Conservation (phyloP, 2,888 invertebrate genomes). For the Tinea pellionella region DNA sequence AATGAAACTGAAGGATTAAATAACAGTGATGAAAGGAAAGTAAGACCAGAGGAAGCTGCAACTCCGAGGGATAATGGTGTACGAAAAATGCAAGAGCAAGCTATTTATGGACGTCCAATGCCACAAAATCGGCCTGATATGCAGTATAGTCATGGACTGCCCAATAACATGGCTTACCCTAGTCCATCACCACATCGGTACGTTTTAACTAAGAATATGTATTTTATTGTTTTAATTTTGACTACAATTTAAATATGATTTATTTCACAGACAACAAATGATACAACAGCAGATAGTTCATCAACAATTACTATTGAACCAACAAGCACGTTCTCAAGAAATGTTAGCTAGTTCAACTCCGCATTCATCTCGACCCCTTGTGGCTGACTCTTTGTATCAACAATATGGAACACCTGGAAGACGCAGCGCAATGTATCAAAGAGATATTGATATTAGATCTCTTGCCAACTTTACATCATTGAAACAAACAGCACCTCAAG, state of each 20-base stretch:
- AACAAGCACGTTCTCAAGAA: conserved; percentile 69
- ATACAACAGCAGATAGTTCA: conserved; percentile 62
- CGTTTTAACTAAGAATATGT: conserved; percentile 15
- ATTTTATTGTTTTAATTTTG: conserved; percentile 1
- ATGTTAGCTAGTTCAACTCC: conserved; percentile 55
- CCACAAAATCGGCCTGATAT: conserved; percentile 59
- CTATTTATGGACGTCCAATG: conserved; percentile 72
- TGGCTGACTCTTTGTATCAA: conserved; percentile 60
- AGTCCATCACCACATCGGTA: conserved; percentile 62
- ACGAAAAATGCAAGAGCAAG: conserved; percentile 66
- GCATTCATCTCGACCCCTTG: conserved; percentile 32
- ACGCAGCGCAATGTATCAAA: conserved; percentile 54
- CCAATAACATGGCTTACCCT: conserved; percentile 54
- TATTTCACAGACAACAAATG: conserved; percentile 35
- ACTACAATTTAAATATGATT: background rate
- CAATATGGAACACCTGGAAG: conserved; percentile 54
- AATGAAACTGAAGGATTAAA: conserved; percentile 69
- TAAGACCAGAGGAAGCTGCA: conserved; percentile 49
- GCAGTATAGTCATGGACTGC: conserved; percentile 50
- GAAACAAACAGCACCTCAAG: conserved; percentile 41
- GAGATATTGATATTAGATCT: conserved; percentile 52
- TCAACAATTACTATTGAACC: conserved; percentile 59
- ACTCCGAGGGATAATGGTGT: conserved; percentile 42
- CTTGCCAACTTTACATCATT: conserved; percentile 61
- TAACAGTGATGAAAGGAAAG: conserved; percentile 71